Evolutionary conservation across 2,888 invertebrate genomes (phyloP).

Genomic region (Drosophila paramelanica): DNA sequence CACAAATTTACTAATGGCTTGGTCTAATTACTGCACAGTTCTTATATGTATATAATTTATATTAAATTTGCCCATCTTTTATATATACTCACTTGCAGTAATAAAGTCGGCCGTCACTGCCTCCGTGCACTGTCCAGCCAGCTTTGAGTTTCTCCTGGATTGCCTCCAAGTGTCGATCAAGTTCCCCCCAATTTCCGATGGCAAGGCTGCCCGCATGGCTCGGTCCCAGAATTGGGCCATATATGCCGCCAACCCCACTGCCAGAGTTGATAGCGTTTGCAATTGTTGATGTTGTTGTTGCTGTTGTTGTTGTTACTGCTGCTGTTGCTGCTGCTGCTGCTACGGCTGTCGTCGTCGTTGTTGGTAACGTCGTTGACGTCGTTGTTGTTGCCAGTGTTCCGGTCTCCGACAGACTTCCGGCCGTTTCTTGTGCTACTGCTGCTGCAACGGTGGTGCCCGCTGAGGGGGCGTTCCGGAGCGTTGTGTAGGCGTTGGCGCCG

Average conservation of each 20-base stretch:
- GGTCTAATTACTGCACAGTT: neutral
- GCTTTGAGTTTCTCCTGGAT: slow-evolving; percentile 88
- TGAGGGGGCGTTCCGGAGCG: slow-evolving; percentile 35
- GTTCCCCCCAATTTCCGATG: slow-evolving; percentile 82
- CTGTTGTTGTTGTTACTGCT: slow-evolving; percentile 20
- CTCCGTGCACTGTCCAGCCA: slow-evolving; percentile 92
- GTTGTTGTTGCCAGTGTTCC: slow-evolving; percentile 61
- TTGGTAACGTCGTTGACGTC: slow-evolving; percentile 31
- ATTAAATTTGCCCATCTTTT: neutral
- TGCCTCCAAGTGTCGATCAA: slow-evolving; percentile 86
- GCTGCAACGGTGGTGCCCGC: slow-evolving; percentile 15
- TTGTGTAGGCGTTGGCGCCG: slow-evolving; percentile 55
- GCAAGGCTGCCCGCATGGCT: slow-evolving; percentile 57
- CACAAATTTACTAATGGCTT: too few species aligned
- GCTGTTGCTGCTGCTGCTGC: slow-evolving; percentile 21
- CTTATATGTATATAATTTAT: neutral
- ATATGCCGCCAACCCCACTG: slow-evolving; percentile 51
- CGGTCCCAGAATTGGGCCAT: slow-evolving; percentile 64
- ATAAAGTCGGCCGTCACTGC: slow-evolving; percentile 92
- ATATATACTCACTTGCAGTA: slow-evolving; percentile 93
- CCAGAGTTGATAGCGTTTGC: slow-evolving; percentile 38
- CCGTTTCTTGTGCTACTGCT: slow-evolving; percentile 49
- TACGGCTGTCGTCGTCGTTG: slow-evolving; percentile 27
- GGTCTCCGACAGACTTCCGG: slow-evolving; percentile 75
- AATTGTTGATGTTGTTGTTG: slow-evolving; percentile 28